Evolutionary conservation across 2,888 invertebrate species (phyloP), one percentile per base, ranked within the genome.

Genomic region (Eretmocerus hayati): DNA sequence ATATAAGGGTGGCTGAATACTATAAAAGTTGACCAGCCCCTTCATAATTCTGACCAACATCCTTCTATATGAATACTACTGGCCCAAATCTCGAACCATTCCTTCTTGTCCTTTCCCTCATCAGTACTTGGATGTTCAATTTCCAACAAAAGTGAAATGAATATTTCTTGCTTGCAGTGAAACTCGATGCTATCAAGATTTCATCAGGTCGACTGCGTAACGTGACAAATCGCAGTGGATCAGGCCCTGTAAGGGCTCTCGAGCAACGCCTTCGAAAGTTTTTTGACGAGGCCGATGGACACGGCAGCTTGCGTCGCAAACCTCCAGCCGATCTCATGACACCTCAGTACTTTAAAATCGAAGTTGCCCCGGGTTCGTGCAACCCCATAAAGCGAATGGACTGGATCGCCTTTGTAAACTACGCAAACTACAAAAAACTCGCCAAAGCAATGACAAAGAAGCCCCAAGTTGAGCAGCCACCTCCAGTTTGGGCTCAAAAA

Each of bases 261-360:
- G 18, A 42, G 8, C 38, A 45, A 6, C 23, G 21, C 22, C 32
- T 52, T 5, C 38, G 40, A 2, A 39, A 42, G 21, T 52, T 52
- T n/a, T 52, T 52, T 19, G 18, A 48, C 31, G 52, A 52, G 9
- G 52, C 42, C 4, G 46, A 52, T 21, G 52, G 52, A 0, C 52
- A 52, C 16, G 52, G 52, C 11, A 42, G 48, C 3, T 18, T 52
- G 2, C n/a, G 37, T 0, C 31, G 42, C 13, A 48, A 42, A 11
- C 52, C 52, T 16, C 52, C 52, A 2, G 8, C 39, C 2, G 19
- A 22, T 1, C 35, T 52, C 42, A 36, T 48, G 13, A 52, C 48
- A 2, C 40, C 48, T 1, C 45, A 48, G 37, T 52, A 48, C 36
- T 52, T 52, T 22, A 41, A 42, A 15, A 22, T 20, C 19, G 30